Base-by-base conservation (phyloP, 1,140 invertebrate genomes). In the Tetranychus cinnabarinus region DNA sequence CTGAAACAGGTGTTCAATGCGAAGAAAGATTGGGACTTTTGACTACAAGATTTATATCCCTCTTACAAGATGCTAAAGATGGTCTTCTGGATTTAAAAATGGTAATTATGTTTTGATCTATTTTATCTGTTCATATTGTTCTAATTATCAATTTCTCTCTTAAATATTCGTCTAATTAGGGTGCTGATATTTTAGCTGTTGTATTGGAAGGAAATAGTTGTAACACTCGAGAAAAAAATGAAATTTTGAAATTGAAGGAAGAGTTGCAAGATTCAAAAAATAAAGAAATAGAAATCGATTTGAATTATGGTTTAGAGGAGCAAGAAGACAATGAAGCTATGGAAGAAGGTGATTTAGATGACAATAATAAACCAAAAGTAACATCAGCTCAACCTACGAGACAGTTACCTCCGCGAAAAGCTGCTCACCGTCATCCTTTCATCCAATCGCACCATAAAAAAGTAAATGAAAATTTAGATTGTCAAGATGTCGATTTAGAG, bases 41-140 rank as follows among this genome's bases (percentile, higher is more conserved):
- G 65, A 97, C 95, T 37, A 90, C 91, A 64, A 85, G 89, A 70
- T 98, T 98, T 76, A 90, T 98, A 35, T 81, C 81, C 58, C 77
- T 97, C 64, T 76, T 98, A 46, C 88, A 97, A 77, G 88, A 92
- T 70, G 89, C 91, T 8, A 84, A 86, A 65, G 88, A 93, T 72
- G 93, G 95, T 56, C 84, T 96, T 31, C 77, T 97, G 61, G 93
- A 98, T 78, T 78, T 98, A 56, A 97, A 97, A 82, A 80, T 87
- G 67, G 86, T 88, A 76, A 23, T n/a, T n/a, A n/a, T n/a, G 23
- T 23, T 23, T 23, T 23, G 23, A 23, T 23, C 23, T 23, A 56
- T 23, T 12, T n/a, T 3, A 15, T 31, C 34, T 56, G 2, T 36
- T 35, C 8, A 36, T 56, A 1, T 15, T 58, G 5, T 33, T n/a